phyloP scores from a whole-genome alignment of 2,113 vertebrate species.

The Leuciscus idus region DNA sequence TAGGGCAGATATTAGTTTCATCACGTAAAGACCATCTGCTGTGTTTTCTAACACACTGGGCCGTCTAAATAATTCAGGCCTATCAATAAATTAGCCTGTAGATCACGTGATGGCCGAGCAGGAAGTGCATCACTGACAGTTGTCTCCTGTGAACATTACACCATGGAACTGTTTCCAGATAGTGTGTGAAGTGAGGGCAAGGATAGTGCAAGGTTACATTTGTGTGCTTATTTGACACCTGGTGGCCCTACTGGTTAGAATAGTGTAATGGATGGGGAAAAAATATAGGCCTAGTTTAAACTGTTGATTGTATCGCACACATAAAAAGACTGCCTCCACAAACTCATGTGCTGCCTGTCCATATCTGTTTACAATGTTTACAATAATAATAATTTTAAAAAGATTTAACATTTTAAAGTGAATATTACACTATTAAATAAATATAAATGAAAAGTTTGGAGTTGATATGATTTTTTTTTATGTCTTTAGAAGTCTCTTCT shows the following conservation, averaged over 20 bases:
- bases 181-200: background rate
- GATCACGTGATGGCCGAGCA: conserved; percentile 25
- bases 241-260: background rate
- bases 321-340: background rate
- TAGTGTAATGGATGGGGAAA: background rate
- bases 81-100: conserved; percentile 48
- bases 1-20: conserved; percentile 29
- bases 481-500: background rate
- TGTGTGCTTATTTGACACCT: background rate
- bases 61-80: conserved; percentile 55
- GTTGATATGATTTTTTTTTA: background rate
- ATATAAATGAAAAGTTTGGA: background rate
- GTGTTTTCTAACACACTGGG: background rate
- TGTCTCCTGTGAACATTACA: conserved; percentile 31
- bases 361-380: background rate
- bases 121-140: background rate
- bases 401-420: background rate
- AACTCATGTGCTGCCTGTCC: background rate
- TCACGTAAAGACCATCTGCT: conserved; percentile 35
- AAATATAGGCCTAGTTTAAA: background rate
- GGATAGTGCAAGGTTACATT: conserved; percentile 8
- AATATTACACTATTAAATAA: background rate
- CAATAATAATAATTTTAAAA: too few relatives aligned
- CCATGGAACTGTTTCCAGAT: conserved; percentile 29
- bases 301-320: background rate